phyloP scores from a whole-genome alignment of 53 echinoderm and acorn worm species.

The Arbacia lixula region DNA sequence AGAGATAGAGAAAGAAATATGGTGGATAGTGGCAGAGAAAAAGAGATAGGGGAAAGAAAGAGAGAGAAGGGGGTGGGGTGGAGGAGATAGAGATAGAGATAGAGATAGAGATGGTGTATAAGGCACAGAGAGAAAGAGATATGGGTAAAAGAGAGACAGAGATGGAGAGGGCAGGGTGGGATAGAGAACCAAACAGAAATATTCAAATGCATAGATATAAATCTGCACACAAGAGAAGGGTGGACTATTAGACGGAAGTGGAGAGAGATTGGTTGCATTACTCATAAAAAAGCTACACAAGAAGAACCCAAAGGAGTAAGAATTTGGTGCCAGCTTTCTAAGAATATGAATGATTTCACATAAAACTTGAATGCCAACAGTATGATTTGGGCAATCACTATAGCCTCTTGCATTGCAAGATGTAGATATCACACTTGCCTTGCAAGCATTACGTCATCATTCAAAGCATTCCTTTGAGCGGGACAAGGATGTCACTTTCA shows the following conservation, averaged over 20 bases:
- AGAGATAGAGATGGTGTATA: not conserved
- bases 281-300: not conserved
- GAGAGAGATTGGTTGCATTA: not conserved
- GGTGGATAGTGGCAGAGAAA: not conserved
- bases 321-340: no score
- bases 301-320: no score
- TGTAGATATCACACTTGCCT: no score
- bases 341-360: not conserved
- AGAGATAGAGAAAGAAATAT: not conserved
- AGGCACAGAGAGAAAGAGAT: not conserved
- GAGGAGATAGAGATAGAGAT: not conserved
- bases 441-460: no score
- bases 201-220: not conserved
- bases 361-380: not conserved
- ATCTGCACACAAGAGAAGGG: no score
- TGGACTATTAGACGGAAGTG: not conserved
- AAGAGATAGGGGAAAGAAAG: not conserved
- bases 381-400: not conserved
- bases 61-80: not conserved
- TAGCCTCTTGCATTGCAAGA: no score
- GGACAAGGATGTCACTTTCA: no score
- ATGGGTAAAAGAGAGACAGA: no score
- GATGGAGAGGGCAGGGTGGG: no score
- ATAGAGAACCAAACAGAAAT: not conserved
- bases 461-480: no score